Conservation (phyloP, 2,113 vertebrate genomes). For the Trematomus loennbergii region DNA sequence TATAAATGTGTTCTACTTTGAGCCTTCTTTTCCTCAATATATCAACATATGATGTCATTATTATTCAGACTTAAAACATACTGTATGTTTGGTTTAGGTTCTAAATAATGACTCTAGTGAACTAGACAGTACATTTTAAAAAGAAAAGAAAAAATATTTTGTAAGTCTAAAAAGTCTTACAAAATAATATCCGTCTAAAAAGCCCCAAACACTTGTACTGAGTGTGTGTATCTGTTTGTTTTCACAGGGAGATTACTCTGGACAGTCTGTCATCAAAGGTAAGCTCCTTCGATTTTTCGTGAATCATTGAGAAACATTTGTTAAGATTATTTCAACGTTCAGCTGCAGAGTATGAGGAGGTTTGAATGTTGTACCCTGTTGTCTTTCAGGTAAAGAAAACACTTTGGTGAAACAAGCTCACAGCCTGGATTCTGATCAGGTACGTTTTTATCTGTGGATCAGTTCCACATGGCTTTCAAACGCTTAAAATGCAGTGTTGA, state of each 20-base stretch:
- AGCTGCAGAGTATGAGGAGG: background rate
- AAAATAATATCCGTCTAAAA: background rate
- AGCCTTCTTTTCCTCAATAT: background rate
- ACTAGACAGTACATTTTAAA: too few species aligned
- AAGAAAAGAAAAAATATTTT: too few species aligned
- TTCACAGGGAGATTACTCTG: conserved; percentile 84
- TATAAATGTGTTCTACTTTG: background rate
- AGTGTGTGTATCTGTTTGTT: background rate
- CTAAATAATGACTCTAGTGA: too few species aligned
- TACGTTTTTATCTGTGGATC: conserved; percentile 64
- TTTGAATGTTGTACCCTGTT: conserved; percentile 24
- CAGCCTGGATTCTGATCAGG: conserved; percentile 87
- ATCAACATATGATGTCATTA: too few species aligned
- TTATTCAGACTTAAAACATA: too few species aligned
- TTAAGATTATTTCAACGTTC: background rate
- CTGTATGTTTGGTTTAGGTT: too few species aligned
- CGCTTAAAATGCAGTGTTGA: background rate
- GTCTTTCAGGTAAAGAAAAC: conserved; percentile 91
- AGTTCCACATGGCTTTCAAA: background rate
- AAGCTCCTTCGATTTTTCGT: conserved; percentile 1
- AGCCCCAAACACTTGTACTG: background rate
- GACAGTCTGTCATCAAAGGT: conserved; percentile 88
- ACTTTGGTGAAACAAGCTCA: conserved; percentile 88
- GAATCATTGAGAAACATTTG: background rate
- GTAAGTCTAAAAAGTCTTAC: too few species aligned